phyloP scores from a whole-genome alignment of 2,113 vertebrate genomes.

The Hemichromis elongatus region DNA sequence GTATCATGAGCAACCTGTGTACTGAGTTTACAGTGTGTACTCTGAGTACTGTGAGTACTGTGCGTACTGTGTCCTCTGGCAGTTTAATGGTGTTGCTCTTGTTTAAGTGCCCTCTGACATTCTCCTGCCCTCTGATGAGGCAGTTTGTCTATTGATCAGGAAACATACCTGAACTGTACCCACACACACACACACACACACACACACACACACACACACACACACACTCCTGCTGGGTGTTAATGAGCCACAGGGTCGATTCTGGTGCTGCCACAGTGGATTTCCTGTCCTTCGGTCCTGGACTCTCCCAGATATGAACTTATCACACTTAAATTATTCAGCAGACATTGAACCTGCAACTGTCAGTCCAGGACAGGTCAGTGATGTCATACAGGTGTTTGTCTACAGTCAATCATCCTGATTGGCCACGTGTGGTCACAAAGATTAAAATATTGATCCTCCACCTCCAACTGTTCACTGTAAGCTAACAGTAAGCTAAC shows the following conservation, averaged over 20 bases:
- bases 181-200: background rate
- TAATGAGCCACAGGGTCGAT: background rate
- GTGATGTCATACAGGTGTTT: background rate
- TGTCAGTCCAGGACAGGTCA: background rate
- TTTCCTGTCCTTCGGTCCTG: background rate
- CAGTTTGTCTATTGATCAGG: slow-evolving; percentile 40
- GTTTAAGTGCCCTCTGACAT: background rate
- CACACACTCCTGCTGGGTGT: background rate
- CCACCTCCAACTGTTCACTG: too few species aligned
- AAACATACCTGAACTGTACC: slow-evolving; percentile 21
- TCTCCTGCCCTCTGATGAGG: slow-evolving; percentile 29
- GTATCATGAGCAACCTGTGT: background rate
- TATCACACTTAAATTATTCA: background rate
- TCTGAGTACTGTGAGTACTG: background rate
- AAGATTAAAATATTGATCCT: too few species aligned
- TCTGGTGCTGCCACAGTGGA: background rate
- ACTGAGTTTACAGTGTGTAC: background rate
- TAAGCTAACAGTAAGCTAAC: too few species aligned
- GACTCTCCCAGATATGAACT: background rate
- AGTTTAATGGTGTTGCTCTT: background rate
- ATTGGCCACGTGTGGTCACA: too few species aligned
- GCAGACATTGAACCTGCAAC: background rate
- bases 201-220: background rate
- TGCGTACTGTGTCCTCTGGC: background rate
- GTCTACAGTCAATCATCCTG: too few species aligned